These are phyloP conservation scores for Ceratosolen fusciceps DNA, from an alignment of 1,140 invertebrate species.

Conservation along the genomic window DNA sequence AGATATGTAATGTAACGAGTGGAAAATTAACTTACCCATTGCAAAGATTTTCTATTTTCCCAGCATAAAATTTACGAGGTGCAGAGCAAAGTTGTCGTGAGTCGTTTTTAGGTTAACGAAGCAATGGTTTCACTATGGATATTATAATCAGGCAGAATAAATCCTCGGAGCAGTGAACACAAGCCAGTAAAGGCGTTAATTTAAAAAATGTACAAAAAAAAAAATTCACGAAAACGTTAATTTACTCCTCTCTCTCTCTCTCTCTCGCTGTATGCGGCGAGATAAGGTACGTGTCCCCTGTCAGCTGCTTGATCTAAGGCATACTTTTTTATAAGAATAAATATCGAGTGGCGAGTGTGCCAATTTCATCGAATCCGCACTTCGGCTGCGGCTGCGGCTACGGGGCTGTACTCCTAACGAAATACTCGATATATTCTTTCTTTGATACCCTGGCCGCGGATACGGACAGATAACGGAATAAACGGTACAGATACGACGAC, in stretches of 20 bases:
- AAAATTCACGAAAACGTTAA: background rate
- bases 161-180: background rate
- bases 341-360: conserved; percentile 12
- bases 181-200: background rate
- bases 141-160: background rate
- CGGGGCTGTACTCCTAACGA: background rate
- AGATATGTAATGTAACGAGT: too few species aligned
- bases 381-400: background rate
- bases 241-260: background rate
- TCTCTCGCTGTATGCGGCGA: conserved; percentile 15
- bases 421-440: too few species aligned
- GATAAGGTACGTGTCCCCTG: conserved; percentile 44
- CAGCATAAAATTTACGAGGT: conserved; percentile 21
- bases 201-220: background rate
- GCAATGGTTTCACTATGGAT: background rate
- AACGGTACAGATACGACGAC: background rate
- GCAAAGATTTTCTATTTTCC: conserved; percentile 35
- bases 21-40: conserved; percentile 62
- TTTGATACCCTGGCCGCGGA: background rate
- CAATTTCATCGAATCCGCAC: background rate
- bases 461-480: conserved; percentile 8
- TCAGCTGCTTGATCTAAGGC: conserved; percentile 44
- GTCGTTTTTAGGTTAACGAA: conserved; percentile 16
- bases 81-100: background rate
- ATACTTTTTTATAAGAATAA: conserved; percentile 30